Evolutionary conservation across 1,140 invertebrate genomes (phyloP).

Genomic region (Cherax quadricarinatus): DNA sequence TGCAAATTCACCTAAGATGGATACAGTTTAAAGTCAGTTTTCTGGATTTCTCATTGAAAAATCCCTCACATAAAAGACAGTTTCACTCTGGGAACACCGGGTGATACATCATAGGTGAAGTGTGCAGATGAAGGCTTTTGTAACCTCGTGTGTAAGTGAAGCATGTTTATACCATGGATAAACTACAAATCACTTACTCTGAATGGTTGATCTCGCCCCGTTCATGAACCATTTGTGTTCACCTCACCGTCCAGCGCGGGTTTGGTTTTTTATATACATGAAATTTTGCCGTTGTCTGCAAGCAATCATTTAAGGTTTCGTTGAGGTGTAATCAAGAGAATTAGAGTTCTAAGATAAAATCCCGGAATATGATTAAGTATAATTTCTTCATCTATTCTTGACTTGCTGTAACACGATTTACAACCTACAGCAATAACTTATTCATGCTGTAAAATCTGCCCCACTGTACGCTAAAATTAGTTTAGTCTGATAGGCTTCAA

Average conservation of each 20-base stretch:
- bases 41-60: too few species aligned
- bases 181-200: constrained; percentile 23
- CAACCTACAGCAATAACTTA: too few species aligned
- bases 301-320: too few species aligned
- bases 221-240: constrained; percentile 26
- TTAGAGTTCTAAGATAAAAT: too few species aligned
- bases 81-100: background rate
- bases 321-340: too few species aligned
- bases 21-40: too few species aligned
- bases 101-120: background rate
- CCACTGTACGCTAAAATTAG: too few species aligned
- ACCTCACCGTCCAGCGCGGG: constrained; percentile 61
- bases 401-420: too few species aligned
- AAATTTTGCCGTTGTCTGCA: background rate
- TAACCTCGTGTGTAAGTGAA: constrained; percentile 20
- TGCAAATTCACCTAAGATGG: background rate
- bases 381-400: too few species aligned
- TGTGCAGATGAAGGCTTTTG: constrained; percentile 12
- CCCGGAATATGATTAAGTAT: too few species aligned
- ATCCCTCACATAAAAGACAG: background rate
- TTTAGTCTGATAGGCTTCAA: too few species aligned
- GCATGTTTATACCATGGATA: constrained; percentile 32
- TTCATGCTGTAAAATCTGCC: too few species aligned
- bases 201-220: constrained; percentile 16
- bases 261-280: constrained; percentile 22